These are phyloP conservation scores for Brachionus paranguensis DNA, from an alignment of 1,140 invertebrate genomes.

Conservation along the genomic window DNA sequence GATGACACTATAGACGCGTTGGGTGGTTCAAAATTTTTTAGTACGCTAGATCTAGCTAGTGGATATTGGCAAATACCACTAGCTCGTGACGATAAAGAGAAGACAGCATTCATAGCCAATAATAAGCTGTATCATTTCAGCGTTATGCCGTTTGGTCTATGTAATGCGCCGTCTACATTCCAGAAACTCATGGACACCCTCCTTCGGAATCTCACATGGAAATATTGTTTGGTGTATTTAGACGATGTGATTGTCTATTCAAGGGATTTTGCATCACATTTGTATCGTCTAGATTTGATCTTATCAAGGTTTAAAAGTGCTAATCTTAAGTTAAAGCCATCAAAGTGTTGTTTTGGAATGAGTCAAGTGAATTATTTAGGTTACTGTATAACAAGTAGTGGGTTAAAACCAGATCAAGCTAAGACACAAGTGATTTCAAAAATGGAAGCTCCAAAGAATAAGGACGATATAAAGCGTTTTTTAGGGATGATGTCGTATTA, in stretches of 20 bases:
- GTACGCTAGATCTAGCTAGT: background rate
- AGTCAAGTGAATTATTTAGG: constrained; percentile 42
- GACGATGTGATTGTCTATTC: constrained; percentile 27
- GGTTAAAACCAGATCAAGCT: constrained; percentile 40
- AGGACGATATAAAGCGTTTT: constrained; percentile 42
- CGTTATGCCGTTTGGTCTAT: constrained; percentile 43
- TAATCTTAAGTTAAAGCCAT: constrained; percentile 41
- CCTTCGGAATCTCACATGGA: constrained; percentile 39
- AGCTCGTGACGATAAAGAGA: background rate
- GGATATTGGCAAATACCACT: constrained; percentile 3
- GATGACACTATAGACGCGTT: background rate
- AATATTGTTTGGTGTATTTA: constrained; percentile 10
- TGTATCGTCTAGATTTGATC: background rate
- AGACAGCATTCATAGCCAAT: constrained; percentile 40
- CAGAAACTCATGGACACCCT: constrained; percentile 47
- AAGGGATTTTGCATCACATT: background rate
- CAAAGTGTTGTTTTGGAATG: background rate
- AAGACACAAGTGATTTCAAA: constrained; percentile 40
- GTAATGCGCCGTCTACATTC: constrained; percentile 46
- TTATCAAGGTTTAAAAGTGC: constrained; percentile 39
- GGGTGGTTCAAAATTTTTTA: background rate
- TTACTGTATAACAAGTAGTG: constrained; percentile 41
- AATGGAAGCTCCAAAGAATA: constrained; percentile 40
- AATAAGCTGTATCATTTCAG: constrained; percentile 28
- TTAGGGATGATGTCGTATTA: constrained; percentile 45